Evolutionary conservation across 1,140 invertebrate species (phyloP), one percentile per base, ranked within the genome.

Genomic region (Zaprionus africanus): DNA sequence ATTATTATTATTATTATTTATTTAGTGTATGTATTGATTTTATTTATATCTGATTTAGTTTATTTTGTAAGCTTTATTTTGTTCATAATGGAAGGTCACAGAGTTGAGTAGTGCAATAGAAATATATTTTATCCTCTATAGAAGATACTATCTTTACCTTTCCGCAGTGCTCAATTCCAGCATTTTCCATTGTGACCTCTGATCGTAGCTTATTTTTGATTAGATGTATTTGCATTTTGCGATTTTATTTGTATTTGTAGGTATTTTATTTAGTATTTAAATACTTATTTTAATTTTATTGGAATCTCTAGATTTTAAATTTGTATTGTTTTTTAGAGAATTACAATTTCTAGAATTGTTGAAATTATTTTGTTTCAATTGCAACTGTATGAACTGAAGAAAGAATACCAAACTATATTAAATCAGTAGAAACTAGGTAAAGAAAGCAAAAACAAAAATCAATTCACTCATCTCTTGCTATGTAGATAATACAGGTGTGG

Each of bases 391-490:
- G 41, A 59, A 57, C 12, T 36, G 11, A 17, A 51, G n/a, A 46
- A 58, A 34, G 19, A 54, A 68, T 68, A 69, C 15, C 54, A 46
- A 43, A 13, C 41, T 43, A 43, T 62, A 34, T 12, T 17, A 60
- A 65, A 58, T 63, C 46, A 22, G 72, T 76, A 76, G 74, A 26
- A 36, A 28, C 5, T 71, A 71, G 65, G 67, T 75, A 76, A 76
- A 79, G 57, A 82, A 51, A 51, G 19, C 59, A 78, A 51, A 59
- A 41, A 41, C 28, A 86, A 81, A 88, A 88, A 75, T 64, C 84
- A 87, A 87, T 87, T 86, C 84, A 84, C 81, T 87, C 84, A 81
- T 69, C 6, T 62, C 9, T 59, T 66, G 34, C 56, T 49, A 59
- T 28, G 58, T 75, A 69, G 64, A 46, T 36, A 26, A 60, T 53